Evolutionary conservation across 2,113 vertebrate species (phyloP).

Genomic region (Notechis scutatus): DNA sequence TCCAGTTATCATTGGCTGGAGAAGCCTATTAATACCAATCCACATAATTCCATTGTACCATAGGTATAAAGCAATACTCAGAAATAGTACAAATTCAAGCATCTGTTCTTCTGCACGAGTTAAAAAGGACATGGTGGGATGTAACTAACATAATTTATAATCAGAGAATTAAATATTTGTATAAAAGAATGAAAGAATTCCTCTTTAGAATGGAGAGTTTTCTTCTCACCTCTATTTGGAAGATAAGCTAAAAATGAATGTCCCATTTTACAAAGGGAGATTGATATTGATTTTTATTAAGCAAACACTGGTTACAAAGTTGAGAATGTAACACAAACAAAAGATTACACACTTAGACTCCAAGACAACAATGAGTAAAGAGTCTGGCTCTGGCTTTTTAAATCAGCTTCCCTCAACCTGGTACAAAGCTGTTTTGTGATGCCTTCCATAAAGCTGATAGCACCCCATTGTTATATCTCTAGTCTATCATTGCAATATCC

Average conservation of each 20-base stretch:
- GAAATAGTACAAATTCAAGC: not conserved
- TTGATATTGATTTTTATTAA: not conserved
- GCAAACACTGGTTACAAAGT: not conserved
- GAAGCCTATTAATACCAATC: not conserved
- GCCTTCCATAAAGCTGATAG: not conserved
- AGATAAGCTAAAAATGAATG: not conserved
- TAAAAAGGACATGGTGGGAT: not conserved
- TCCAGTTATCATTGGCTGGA: too few species aligned
- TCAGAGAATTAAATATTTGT: not conserved
- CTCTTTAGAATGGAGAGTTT: not conserved
- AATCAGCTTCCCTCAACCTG: not conserved
- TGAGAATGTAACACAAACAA: not conserved
- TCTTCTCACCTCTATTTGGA: not conserved
- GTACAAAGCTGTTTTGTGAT: not conserved
- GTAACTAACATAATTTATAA: not conserved
- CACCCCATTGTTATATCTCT: not conserved
- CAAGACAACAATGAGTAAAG: not conserved
- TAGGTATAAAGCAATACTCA: not conserved
- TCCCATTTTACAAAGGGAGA: not conserved
- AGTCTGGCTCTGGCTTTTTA: not conserved
- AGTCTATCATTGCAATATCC: not conserved
- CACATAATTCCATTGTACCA: not conserved
- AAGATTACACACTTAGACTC: not conserved
- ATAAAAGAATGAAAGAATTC: not conserved
- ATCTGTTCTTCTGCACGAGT: not conserved